A percentile compares a stretch with the other conserved stretches of the same genome.
phyloP scores from a whole-genome alignment of 2,113 vertebrate species.

The Prionailurus viverrinus region DNA sequence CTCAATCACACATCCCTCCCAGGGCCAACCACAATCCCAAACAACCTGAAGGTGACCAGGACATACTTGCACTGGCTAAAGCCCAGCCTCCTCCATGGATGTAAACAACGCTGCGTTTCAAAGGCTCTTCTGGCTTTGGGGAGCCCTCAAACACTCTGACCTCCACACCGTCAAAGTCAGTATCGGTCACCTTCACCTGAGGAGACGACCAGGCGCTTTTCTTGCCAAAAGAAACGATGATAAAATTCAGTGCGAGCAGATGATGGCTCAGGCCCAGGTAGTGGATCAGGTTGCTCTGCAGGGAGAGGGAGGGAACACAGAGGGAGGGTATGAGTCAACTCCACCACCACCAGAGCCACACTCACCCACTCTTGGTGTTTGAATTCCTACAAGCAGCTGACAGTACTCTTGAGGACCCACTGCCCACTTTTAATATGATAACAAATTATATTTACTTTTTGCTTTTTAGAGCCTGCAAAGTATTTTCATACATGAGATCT shows the following conservation, averaged over 20 bases:
- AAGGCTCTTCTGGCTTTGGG: conserved; percentile 78
- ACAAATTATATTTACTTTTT: background rate
- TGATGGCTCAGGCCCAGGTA: conserved; percentile 92
- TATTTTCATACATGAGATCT: background rate
- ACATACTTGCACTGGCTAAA: conserved; percentile 94
- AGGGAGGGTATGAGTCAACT: background rate
- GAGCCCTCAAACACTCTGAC: conserved; percentile 92
- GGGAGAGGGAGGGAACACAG: background rate
- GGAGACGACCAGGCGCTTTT: conserved; percentile 88
- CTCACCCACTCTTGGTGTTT: background rate
- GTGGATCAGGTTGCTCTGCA: conserved; percentile 92
- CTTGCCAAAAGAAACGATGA: conserved; percentile 91
- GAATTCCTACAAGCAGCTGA: background rate
- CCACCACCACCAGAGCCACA: background rate
- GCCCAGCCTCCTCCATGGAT: conserved; percentile 98
- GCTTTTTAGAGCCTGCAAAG: background rate
- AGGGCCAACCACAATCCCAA: background rate
- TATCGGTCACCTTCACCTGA: conserved; percentile 90
- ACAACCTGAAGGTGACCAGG: background rate
- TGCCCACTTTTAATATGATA: background rate
- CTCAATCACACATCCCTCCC: background rate
- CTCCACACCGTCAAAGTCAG: conserved; percentile 91
- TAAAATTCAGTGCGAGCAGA: conserved; percentile 89
- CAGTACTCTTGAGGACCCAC: background rate
- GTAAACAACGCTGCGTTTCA: conserved; percentile 92